Base-by-base conservation (phyloP, 2,797 vertebrate genomes). In the Hippoglossus hippoglossus region DNA sequence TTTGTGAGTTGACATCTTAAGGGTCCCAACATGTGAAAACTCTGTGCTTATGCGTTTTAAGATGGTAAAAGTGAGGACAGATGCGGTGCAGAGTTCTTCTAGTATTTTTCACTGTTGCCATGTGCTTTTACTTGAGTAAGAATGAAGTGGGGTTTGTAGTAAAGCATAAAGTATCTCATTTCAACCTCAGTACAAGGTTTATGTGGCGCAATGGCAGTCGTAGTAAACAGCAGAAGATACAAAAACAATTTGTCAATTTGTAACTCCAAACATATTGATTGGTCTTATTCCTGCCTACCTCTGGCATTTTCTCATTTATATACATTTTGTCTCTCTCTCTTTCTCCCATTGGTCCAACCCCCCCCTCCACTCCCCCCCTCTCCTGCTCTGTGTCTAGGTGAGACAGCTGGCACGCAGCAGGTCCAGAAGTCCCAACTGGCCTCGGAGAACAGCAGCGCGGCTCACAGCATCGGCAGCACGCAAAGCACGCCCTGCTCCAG, bases 401-500 rank as follows among this genome's bases (percentile, higher is more conserved):
- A 93, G 62, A 74, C 93, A 8, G 88, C 90, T 0, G 93, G 91
- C 79, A 86, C 93, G 6, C 96, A 95, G 92, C 95, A 90, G 77
- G 95, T 95, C 34, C 95, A 96, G 28, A 96, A 94, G 0, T 93
- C 95, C 0, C 94, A 93, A 0, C 95, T 96, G 0, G 94, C 90
- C 80, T 99, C 97, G 0, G 97, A 98, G 82, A 98, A 96, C 95
- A 98, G 97, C 96, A 99, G 98, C 0, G 95, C 96, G 0, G 97
- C 96, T 0, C 97, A 96, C 93, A 99, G 98, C 73, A 96, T 98
- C 0, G 97, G 97, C 89, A 99, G 98, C 94, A 99, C 97, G 0
- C 97, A 98, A 81, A 99, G 98, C 94, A 99, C 97, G 0, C 98
- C 98, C 25, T 99, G 98, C 81, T 98, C 97, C 79, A 99, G 97